These are phyloP conservation scores for Andrena trimmerana DNA, from an alignment of 2,888 invertebrate species.

Conservation along the genomic window DNA sequence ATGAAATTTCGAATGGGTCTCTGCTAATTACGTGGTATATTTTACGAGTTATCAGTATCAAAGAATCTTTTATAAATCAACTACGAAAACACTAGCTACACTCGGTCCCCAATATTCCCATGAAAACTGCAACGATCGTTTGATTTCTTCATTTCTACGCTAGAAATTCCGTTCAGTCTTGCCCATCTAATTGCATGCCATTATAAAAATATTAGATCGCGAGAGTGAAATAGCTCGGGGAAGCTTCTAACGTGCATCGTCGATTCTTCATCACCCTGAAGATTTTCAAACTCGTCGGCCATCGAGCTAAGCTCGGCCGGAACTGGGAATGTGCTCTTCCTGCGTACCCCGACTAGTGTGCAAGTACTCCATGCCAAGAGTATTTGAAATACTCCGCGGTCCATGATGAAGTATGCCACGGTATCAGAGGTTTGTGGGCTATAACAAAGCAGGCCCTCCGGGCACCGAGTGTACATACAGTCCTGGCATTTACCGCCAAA, in stretches of 20 bases:
- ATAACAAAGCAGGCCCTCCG: conserved; percentile 77
- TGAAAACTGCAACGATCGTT: no score
- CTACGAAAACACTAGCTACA: no score
- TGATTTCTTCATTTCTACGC: no score
- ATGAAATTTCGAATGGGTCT: no score
- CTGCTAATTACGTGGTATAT: no score
- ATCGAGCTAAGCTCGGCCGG: conserved; percentile 54
- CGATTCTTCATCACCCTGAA: conserved; percentile 11
- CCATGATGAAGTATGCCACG: conserved; percentile 76
- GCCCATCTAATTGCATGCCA: neutral
- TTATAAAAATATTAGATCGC: neutral
- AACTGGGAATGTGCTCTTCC: conserved; percentile 67
- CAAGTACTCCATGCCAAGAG: conserved; percentile 74
- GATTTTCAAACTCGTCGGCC: conserved; percentile 57
- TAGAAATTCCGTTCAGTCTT: neutral
- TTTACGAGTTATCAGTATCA: no score
- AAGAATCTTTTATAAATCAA: no score
- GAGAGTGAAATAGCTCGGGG: neutral
- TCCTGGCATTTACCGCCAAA: conserved; percentile 65
- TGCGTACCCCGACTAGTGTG: conserved; percentile 55
- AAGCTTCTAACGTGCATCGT: neutral
- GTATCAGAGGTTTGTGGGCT: conserved; percentile 74
- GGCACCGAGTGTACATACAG: conserved; percentile 72
- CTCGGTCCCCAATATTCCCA: no score
- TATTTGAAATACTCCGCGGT: conserved; percentile 78